Evolutionary conservation across 2,113 vertebrate genomes (phyloP).

Genomic region (Toxostoma redivivum): DNA sequence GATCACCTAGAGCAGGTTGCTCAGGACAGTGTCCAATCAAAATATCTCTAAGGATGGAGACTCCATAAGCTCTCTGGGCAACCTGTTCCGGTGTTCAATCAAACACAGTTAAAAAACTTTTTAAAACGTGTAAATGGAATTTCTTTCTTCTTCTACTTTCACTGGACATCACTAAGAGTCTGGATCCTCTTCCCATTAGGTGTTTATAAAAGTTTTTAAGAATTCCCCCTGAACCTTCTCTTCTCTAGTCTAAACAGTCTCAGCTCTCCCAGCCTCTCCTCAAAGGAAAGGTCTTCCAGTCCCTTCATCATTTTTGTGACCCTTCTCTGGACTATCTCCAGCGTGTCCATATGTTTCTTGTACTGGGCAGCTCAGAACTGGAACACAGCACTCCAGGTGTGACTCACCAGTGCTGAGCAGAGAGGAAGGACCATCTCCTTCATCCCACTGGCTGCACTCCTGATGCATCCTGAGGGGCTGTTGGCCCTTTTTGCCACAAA

Average conservation of each 20-base stretch:
- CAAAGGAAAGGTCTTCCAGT: not conserved
- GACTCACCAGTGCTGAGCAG: not conserved
- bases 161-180: not conserved
- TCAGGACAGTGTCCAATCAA: not conserved
- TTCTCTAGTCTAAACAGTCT: not conserved
- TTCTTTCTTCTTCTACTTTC: not conserved
- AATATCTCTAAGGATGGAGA: not conserved
- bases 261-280: not conserved
- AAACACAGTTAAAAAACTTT: not conserved
- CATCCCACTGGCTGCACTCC: not conserved
- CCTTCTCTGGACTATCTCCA: not conserved
- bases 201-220: not conserved
- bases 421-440: not conserved
- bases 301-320: not conserved
- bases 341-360: not conserved
- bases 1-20: not conserved
- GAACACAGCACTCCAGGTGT: not conserved
- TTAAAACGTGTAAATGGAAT: not conserved
- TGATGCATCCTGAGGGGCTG: not conserved
- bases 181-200: not conserved
- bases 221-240: not conserved
- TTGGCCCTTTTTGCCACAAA: not conserved
- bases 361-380: not conserved
- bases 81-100: not conserved
- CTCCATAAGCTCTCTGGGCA: not conserved